These are phyloP conservation scores for Chromis chromis DNA, from an alignment of 2,797 vertebrate species.

Conservation along the genomic window DNA sequence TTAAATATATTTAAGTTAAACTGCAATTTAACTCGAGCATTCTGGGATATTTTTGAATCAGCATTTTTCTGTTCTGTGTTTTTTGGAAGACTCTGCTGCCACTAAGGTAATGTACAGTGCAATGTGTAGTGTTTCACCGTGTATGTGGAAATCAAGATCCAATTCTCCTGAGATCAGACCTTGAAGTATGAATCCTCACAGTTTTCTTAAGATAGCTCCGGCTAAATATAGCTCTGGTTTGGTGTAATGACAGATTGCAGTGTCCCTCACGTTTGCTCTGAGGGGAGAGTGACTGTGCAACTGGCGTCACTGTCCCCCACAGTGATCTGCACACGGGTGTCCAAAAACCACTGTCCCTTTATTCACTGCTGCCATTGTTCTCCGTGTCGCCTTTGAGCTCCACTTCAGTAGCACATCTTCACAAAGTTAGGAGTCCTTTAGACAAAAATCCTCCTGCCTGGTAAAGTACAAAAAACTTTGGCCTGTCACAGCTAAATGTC, in stretches of 20 bases:
- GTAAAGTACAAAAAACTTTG: not conserved
- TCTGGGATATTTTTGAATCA: slow-evolving; percentile 15
- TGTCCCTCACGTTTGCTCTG: slow-evolving; percentile 65
- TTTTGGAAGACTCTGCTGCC: not conserved
- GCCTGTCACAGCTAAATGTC: not conserved
- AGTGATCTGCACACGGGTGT: slow-evolving; percentile 61
- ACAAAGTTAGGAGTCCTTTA: not conserved
- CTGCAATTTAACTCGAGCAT: slow-evolving; percentile 37
- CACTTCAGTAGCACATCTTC: slow-evolving; percentile 22
- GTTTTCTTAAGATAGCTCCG: slow-evolving; percentile 68
- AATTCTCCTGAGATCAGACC: slow-evolving; percentile 45
- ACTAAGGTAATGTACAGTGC: not conserved
- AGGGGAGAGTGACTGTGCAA: slow-evolving; percentile 67
- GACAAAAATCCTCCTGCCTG: not conserved
- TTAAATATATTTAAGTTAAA: slow-evolving; percentile 28
- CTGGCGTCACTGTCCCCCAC: slow-evolving; percentile 76
- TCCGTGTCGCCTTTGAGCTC: slow-evolving; percentile 26
- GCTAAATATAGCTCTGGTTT: slow-evolving; percentile 75
- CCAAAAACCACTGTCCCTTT: slow-evolving; percentile 64
- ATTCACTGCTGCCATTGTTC: slow-evolving; percentile 66
- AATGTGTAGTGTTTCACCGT: not conserved
- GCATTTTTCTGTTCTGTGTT: slow-evolving; percentile 2
- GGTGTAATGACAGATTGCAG: slow-evolving; percentile 80
- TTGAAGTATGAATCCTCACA: slow-evolving; percentile 58
- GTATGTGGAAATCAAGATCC: slow-evolving; percentile 14